A percentile compares a stretch with the other conserved stretches of the same genome.
These are phyloP conservation scores for Hesperia comma DNA, from an alignment of 2,888 invertebrate genomes.

Conservation along the genomic window DNA sequence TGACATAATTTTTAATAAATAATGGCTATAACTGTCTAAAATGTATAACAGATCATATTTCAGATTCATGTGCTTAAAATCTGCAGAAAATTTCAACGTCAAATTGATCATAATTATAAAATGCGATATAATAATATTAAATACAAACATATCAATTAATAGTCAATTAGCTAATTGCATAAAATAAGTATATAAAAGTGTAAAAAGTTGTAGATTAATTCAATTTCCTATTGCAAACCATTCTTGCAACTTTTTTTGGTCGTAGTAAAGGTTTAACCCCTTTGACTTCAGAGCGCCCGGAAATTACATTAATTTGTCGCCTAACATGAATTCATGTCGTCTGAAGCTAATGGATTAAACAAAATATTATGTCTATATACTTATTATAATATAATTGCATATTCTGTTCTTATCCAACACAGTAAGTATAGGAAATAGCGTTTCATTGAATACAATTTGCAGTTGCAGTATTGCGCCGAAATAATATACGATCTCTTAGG, in stretches of 20 bases:
- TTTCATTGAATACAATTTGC: not conserved
- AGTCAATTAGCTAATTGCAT: conserved; percentile 3
- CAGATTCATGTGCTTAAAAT: not conserved
- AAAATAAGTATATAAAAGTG: not conserved
- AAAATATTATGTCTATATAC: not conserved
- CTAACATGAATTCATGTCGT: too few species aligned
- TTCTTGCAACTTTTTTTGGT: too few species aligned
- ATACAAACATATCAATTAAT: too few species aligned
- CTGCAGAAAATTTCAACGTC: too few species aligned
- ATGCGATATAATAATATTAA: too few species aligned
- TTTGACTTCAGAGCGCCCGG: too few species aligned
- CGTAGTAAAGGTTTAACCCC: not conserved
- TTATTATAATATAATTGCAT: conserved; percentile 1
- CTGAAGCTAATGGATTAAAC: too few species aligned
- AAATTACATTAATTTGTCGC: too few species aligned
- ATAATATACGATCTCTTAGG: not conserved
- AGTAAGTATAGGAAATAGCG: not conserved
- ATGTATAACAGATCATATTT: not conserved
- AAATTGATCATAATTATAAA: too few species aligned
- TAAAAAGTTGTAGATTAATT: not conserved
- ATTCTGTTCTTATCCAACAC: not conserved
- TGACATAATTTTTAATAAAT: too few species aligned
- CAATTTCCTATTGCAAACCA: not conserved
- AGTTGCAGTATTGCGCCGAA: not conserved
- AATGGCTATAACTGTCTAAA: not conserved